Base-by-base conservation (phyloP, 2,113 vertebrate species). In the Pelodiscus sinensis region DNA sequence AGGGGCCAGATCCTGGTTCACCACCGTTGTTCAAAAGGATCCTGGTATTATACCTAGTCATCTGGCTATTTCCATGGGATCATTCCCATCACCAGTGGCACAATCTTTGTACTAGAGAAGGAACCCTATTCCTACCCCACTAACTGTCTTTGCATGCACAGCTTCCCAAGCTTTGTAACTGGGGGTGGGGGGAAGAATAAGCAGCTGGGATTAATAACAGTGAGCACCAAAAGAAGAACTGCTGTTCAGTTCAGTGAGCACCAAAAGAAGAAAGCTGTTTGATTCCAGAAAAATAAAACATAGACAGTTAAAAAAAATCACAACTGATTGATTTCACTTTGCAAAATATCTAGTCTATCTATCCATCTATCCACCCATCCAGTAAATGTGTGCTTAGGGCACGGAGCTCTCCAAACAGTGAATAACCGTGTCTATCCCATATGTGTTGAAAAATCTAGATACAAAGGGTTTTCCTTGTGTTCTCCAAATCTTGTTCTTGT, bases 391-490 rank as follows among this genome's bases (percentile, higher is more conserved):
- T 77, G 16, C 10, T 71, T 77, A 77, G 22, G 68, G 24, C 7
- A 77, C 38, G 12, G 38, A 38, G 24, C 6, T 27, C 73, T 13
- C 73, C 24, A 14, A 19, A 77, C 11, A 25, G 24, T 50, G 73
- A 38, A 50, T 77, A 77, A 77, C 24, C 38, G 50, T 50, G 38
- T 27, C 25, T 50, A 50, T 25, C 22, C 12, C 38, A 25, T 44
- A 22, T 25, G 22, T 25, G 71, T 24, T 8, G 1, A 3, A 19
- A 21, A 79, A 3, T 1, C 9, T 2, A 1, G 78, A 0, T 9
- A 0, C 3, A 38, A 5, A n/a, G 31, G 18, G 8, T 65, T 56
- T 19, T 22, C 12, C 58, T 38, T 58, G 44, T 0, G 27, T 60
- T 4, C 14, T 50, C 73, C 27, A 3, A 25, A 6, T 1, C 57